A percentile compares a stretch with the other conserved stretches of the same genome.
These are phyloP conservation scores for Ischnura elegans DNA, from an alignment of 2,888 invertebrate species.

Conservation along the genomic window DNA sequence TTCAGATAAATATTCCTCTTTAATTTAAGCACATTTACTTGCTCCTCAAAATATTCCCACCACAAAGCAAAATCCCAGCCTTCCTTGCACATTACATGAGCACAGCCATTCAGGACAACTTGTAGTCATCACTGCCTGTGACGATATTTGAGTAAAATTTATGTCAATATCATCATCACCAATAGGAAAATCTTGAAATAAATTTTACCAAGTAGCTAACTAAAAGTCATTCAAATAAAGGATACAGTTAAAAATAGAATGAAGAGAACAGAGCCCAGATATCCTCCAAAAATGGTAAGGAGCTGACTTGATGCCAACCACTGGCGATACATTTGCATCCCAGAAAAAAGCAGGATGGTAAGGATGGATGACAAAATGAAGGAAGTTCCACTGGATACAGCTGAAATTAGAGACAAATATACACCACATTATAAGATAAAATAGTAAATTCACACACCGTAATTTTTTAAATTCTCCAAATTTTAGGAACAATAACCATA, in stretches of 20 bases:
- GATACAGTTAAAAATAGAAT: conserved; percentile 90
- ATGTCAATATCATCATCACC: too few species aligned
- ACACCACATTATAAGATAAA: neutral
- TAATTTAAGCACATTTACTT: too few species aligned
- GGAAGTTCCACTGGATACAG: conserved; percentile 87
- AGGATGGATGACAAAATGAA: conserved; percentile 89
- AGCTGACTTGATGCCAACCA: conserved; percentile 89
- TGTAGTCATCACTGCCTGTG: too few species aligned
- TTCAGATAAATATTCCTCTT: too few species aligned
- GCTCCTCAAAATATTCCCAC: too few species aligned
- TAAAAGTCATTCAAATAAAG: conserved; percentile 76
- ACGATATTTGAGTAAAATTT: too few species aligned
- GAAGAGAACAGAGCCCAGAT: conserved; percentile 92
- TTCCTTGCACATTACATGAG: too few species aligned
- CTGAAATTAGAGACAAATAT: conserved; percentile 78
- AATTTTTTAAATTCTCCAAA: too few species aligned
- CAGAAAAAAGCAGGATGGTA: conserved; percentile 91
- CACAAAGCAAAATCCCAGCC: too few species aligned
- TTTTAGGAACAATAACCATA: neutral
- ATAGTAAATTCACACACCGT: too few species aligned
- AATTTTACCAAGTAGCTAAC: conserved; percentile 72
- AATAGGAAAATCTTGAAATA: too few species aligned
- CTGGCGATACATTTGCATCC: conserved; percentile 94
- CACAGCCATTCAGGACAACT: too few species aligned
- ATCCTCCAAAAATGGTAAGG: conserved; percentile 93